Evolutionary conservation across 2,797 vertebrate species (phyloP), one percentile per base, ranked within the genome.

Genomic region (Sciaenops ocellatus): DNA sequence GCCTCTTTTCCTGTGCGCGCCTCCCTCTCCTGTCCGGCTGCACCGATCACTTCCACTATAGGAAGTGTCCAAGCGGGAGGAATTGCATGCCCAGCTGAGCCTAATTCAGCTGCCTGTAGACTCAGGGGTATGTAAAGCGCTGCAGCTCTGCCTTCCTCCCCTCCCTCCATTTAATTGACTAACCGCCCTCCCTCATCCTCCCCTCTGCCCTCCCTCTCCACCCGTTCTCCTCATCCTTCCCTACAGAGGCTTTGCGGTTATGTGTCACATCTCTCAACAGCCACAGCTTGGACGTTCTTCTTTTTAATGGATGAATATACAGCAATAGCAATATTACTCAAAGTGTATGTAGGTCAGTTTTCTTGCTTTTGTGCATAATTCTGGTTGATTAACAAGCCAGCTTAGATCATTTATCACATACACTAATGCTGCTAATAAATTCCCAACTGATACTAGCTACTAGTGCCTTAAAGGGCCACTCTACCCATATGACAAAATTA

Each of bases 91-190:
- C 94, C 96, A 97, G 95, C 96, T 96, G 94, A 98, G 97, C 95
- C 97, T 98, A 95, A 98, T 97, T 97, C 98, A 98, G 96, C 97
- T 99, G 95, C 97, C 98, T 95, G 94, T 98, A 96, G 96, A 98
- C 94, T 97, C 97, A 90, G 97, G 96, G 98, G 98, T 99, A 99
- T 91, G 98, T 98, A 99, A 94, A 90, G 91, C 86, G 77, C 84
- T 89, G 92, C 89, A 86, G 90, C 91, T 69, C 75, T 80, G 63
- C 83, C 84, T 50, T 60, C 68, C 87, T 60, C 68, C 87, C 87
- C 66, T 24, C 74, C 65, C 70, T 66, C 42, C 70, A 46, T 74
- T 63, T 65, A 13, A 72, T 44, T 55, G 50, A 76, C 78, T 74
- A 69, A 73, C 82, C 13, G 1, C 38, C 46, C 46, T 73, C 30